Evolutionary conservation across 2,797 vertebrate genomes (phyloP), one percentile per base, ranked within the genome.

Genomic region (Atherinosoma microstoma): DNA sequence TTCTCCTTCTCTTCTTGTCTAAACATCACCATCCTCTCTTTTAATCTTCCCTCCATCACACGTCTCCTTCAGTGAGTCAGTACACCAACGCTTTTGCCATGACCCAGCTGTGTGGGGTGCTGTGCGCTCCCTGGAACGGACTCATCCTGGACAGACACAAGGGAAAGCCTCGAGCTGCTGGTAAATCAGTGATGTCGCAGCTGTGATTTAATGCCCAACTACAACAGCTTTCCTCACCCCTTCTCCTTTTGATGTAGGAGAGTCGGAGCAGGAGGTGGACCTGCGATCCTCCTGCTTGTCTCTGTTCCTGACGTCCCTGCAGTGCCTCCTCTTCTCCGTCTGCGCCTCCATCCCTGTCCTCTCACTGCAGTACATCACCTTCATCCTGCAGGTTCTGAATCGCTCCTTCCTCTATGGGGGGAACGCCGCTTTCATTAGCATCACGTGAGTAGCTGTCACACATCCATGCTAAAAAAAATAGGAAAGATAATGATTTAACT

Each of bases 81-180:
- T 98, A 96, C 92, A 97, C 93, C 76, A 97, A 97, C 4, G 96
- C 96, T 27, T 98, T 99, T 30, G 96, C 97, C 16, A 86, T 97
- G 85, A 96, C 96, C 2, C 97, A 98, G 93, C 91, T 97, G 75
- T 98, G 95, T 1, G 96, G 97, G 0, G 94, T 98, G 53, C 87
- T 98, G 47, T 98, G 96, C 0, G 97, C 97, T 24, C 97, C 97
- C 2, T 98, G 96, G 97, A 99, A 98, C 0, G 97, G 97, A 2
- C 84, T 99, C 84, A 95, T 98, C 76, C 96, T 98, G 69, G 97
- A 98, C 92, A 76, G 93, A 22, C 94, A 96, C 78, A 97, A 97
- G 72, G 85, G 89, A 40, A 95, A 92, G 82, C 82, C 88, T 12
- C 83, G 80, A 1, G 78, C 80, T 67, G 57, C 77, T 87, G 94